phyloP scores from a whole-genome alignment of 2,797 vertebrate genomes.

The Synaphobranchus kaupii region DNA sequence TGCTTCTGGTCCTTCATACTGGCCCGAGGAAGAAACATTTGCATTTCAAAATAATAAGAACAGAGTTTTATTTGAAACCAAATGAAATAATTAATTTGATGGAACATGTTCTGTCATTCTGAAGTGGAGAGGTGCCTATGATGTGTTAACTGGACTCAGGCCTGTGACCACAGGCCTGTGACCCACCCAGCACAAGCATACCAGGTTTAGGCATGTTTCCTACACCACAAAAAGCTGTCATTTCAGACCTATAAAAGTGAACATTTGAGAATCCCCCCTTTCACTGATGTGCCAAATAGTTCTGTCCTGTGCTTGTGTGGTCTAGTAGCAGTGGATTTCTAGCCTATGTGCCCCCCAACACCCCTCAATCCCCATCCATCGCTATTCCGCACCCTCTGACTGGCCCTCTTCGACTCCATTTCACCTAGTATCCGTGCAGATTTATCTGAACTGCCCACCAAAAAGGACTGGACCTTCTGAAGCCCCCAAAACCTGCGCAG shows the following conservation, averaged over 20 bases:
- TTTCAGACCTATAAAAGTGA: neutral
- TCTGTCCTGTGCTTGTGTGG: slow-evolving; percentile 37
- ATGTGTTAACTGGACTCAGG: neutral
- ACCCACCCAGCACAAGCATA: neutral
- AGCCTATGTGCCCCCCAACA: slow-evolving; percentile 16
- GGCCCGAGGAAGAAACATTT: neutral
- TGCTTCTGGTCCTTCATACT: neutral
- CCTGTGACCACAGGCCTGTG: neutral
- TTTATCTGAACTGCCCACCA: slow-evolving; percentile 74
- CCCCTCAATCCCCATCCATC: slow-evolving; percentile 34
- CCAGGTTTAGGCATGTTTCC: neutral
- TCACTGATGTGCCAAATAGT: slow-evolving; percentile 28
- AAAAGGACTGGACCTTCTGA: slow-evolving; percentile 63
- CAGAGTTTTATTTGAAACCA: neutral
- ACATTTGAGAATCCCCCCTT: neutral
- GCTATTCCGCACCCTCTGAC: slow-evolving; percentile 38
- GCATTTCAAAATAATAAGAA: neutral
- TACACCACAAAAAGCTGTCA: neutral
- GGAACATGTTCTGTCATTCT: neutral
- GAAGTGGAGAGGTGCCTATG: neutral
- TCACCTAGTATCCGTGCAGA: slow-evolving; percentile 78
- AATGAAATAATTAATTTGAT: neutral
- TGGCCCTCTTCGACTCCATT: slow-evolving; percentile 53
- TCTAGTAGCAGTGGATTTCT: slow-evolving; percentile 30
- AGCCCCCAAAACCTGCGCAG: slow-evolving; percentile 59